Conservation (phyloP, 1,140 invertebrate genomes). For the Papilio aristodemus region DNA sequence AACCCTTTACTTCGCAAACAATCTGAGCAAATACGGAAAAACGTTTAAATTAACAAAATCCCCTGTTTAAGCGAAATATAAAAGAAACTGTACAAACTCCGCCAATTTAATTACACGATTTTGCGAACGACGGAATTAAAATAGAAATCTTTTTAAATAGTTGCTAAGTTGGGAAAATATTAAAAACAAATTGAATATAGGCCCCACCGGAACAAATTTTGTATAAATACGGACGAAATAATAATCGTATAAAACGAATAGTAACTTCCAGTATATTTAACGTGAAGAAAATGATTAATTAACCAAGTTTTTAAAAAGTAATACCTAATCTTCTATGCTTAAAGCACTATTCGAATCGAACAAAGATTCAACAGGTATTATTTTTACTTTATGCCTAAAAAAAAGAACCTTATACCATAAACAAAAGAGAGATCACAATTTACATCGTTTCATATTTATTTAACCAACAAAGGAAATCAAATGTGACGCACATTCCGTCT, state of each 20-base stretch:
- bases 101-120: constrained; percentile 7
- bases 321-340: too few species aligned
- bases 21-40: constrained; percentile 22
- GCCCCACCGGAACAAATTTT: too few species aligned
- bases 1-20: constrained; percentile 23
- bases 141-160: neutral
- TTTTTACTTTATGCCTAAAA: constrained; percentile 11
- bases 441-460: constrained; percentile 49
- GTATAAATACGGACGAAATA: too few species aligned
- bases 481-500: constrained; percentile 75
- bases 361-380: neutral
- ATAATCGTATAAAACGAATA: too few species aligned
- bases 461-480: constrained; percentile 75
- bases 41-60: constrained; percentile 24
- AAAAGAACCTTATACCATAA: constrained; percentile 16
- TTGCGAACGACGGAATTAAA: neutral
- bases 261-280: too few species aligned
- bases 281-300: too few species aligned
- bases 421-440: constrained; percentile 26
- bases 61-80: constrained; percentile 17
- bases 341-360: neutral
- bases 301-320: too few species aligned
- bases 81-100: constrained; percentile 14
- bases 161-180: neutral
- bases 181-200: too few species aligned